A percentile compares a stretch with the other conserved stretches of the same genome.
phyloP scores from a whole-genome alignment of 1,140 invertebrate genomes.

The Mylabris phalerata region DNA sequence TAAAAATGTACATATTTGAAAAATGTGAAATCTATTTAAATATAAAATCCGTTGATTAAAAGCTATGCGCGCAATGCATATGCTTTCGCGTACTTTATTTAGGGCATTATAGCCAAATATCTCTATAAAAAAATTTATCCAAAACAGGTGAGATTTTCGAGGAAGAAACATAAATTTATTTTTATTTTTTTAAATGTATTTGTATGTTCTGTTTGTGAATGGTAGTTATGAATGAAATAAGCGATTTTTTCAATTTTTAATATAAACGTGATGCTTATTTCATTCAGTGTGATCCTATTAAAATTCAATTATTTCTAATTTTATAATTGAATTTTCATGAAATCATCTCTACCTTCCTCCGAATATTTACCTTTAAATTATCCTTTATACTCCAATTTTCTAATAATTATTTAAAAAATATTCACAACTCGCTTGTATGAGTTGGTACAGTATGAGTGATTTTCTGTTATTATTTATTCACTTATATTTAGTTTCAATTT shows the following conservation, averaged over 20 bases:
- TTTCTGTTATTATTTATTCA: constrained; percentile 1
- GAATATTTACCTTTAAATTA: background rate
- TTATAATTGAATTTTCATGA: too few species aligned
- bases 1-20: constrained; percentile 13
- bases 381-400: background rate
- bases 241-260: too few species aligned
- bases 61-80: constrained; percentile 41
- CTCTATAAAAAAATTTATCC: constrained; percentile 36
- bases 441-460: constrained; percentile 1
- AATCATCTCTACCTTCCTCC: too few species aligned
- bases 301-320: too few species aligned
- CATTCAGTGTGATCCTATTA: too few species aligned
- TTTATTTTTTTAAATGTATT: constrained; percentile 11
- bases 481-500: too few species aligned
- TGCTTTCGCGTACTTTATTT: constrained; percentile 29
- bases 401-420: constrained; percentile 4
- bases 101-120: background rate
- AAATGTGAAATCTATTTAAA: constrained; percentile 23
- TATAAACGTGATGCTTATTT: too few species aligned
- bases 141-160: constrained; percentile 39
- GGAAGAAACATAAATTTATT: constrained; percentile 5
- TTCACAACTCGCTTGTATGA: constrained; percentile 3
- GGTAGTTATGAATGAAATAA: too few species aligned
- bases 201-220: constrained; percentile 4
- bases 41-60: constrained; percentile 19